Percentiles rank a stretch among this genome's conserved stretches.
phyloP scores from a whole-genome alignment of 2,113 vertebrate species.

The Burhinus oedicnemus region DNA sequence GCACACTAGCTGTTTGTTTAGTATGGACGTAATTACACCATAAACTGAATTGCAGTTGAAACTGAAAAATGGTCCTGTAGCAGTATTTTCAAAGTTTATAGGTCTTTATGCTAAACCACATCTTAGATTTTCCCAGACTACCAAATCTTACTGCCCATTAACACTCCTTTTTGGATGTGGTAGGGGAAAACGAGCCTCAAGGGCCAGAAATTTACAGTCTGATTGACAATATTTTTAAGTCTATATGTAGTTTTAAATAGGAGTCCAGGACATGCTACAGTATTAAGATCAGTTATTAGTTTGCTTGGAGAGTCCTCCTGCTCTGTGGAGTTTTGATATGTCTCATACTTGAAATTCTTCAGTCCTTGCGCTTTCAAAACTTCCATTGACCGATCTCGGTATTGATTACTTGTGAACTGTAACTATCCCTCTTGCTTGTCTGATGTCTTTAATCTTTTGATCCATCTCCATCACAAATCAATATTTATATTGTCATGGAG shows the following conservation, averaged over 20 bases:
- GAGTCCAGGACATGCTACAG: not conserved
- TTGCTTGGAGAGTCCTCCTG: not conserved
- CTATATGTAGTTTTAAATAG: not conserved
- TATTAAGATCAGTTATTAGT: not conserved
- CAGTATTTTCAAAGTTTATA: constrained; percentile 27
- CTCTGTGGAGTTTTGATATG: not conserved
- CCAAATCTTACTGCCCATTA: not conserved
- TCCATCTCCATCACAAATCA: not conserved
- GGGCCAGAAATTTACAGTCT: not conserved
- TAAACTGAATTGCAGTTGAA: constrained; percentile 34
- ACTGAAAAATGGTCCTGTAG: not conserved
- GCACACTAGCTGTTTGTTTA: constrained; percentile 7
- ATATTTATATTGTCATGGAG: not conserved
- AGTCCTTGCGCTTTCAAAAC: not conserved
- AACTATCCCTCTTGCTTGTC: not conserved
- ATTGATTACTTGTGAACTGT: not conserved
- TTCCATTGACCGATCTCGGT: not conserved
- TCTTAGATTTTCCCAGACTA: not conserved
- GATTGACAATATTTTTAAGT: not conserved
- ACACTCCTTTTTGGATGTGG: not conserved
- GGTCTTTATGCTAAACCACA: not conserved
- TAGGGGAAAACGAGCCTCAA: not conserved
- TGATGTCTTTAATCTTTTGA: constrained; percentile 25
- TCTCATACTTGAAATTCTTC: not conserved
- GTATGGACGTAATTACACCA: not conserved